Conservation (phyloP, 2,888 invertebrate genomes). For the Pollenia angustigena region DNA sequence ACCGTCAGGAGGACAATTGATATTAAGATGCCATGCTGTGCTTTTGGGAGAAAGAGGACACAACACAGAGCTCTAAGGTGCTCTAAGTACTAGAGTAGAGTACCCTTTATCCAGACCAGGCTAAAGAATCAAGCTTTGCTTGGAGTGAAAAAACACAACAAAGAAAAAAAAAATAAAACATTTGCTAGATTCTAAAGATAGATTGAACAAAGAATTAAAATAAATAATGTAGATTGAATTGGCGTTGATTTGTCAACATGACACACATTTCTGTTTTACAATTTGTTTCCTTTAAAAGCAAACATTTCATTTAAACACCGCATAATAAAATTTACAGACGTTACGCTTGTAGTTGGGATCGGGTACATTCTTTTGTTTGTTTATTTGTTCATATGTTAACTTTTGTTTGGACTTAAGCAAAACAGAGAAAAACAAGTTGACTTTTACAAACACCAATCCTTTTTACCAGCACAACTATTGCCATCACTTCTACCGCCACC, state of each 20-base stretch:
- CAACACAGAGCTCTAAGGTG: slow-evolving; percentile 30
- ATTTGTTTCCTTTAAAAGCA: slow-evolving; percentile 78
- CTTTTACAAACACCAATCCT: slow-evolving; percentile 38
- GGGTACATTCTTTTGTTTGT: not conserved
- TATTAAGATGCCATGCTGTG: slow-evolving; percentile 73
- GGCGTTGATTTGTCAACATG: slow-evolving; percentile 74
- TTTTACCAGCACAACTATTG: slow-evolving; percentile 19
- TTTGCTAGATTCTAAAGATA: slow-evolving; percentile 72
- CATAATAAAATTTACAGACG: slow-evolving; percentile 67
- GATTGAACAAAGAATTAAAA: slow-evolving; percentile 67
- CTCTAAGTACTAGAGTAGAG: no score
- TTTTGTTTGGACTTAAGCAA: slow-evolving; percentile 46
- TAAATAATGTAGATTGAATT: slow-evolving; percentile 73
- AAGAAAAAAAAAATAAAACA: slow-evolving; percentile 42
- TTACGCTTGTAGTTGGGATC: not conserved
- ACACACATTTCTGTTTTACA: slow-evolving; percentile 75
- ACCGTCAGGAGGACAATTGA: slow-evolving; percentile 70
- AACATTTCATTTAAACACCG: slow-evolving; percentile 66
- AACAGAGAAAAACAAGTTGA: slow-evolving; percentile 6
- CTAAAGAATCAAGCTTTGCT: slow-evolving; percentile 16
- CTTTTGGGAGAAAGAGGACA: slow-evolving; percentile 43
- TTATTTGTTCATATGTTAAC: not conserved
- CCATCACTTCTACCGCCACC: slow-evolving; percentile 20
- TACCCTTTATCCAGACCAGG: not conserved
- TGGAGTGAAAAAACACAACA: not conserved